Base-by-base conservation (phyloP, 2,113 vertebrate species). In the Neolamprologus devosi region DNA sequence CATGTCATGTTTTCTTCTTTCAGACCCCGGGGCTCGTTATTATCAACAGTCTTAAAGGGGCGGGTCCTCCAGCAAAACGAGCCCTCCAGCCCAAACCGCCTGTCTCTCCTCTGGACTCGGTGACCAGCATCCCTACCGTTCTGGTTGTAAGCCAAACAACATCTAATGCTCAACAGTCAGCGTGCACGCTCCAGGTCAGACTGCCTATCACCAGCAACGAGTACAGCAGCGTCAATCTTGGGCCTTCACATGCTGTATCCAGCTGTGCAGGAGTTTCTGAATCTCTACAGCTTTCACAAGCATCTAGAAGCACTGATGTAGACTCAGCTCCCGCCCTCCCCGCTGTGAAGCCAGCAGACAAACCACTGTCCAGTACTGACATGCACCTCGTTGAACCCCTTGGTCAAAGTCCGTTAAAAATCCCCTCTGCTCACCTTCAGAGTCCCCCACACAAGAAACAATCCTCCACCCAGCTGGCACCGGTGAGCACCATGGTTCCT, bases 341-440 rank as follows among this genome's bases (percentile, higher is more conserved):
- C 0, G 23, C 87, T 9, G 84, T 86, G 70, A 92, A 81, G 40
- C 93, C 94, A 8, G 83, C 90, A 4, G 93, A 93, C 8, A 96
- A 96, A 81, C 95, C 95, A 0, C 88, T 95, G 30, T 89, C 93
- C 65, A 92, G 80, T 73, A 91, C 95, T 60, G 87, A 91, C 84
- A 83, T 95, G 49, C 90, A 87, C 2, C 87, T 91, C 40, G 81
- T 93, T 6, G 73, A 95, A 47, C 85, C 88, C 2, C 87, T 75
- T 3, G 11, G 21, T n/a, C 81, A 78, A 26, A 81, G 47, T 23
- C 88, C 55, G 6, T 60, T 88, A 12, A 90, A 81, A 57, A 82
- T 82, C 17, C 58, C 91, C 3, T 58, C 47, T 63, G 42, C 42
- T 30, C 89, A 14, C 9, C 28, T 55, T 75, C 87, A 82, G 53